Conservation (phyloP, 2,888 invertebrate genomes). For the Lathronympha strigana region DNA sequence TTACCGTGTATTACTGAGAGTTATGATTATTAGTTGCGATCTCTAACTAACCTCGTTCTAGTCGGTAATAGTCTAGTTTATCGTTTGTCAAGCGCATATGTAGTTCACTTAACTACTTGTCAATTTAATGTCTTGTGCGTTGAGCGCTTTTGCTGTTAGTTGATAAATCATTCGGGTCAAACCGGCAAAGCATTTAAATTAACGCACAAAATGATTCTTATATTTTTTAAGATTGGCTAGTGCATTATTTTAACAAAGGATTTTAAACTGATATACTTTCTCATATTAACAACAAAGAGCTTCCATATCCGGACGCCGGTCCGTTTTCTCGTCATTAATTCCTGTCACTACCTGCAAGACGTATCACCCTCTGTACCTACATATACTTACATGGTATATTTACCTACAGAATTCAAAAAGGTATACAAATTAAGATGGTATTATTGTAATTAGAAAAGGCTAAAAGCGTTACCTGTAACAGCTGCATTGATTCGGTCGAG, state of each 20-base stretch:
- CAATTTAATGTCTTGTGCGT: conserved; percentile 26
- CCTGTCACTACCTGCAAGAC: conserved; percentile 1
- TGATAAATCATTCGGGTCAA: conserved; percentile 30
- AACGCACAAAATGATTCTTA: conserved; percentile 13
- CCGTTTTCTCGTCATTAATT: conserved; percentile 6
- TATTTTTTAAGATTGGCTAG: neutral
- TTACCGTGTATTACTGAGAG: conserved; percentile 2
- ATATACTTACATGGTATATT: neutral
- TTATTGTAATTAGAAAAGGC: neutral
- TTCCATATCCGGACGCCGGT: neutral
- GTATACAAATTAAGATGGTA: neutral
- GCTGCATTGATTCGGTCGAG: conserved; percentile 81
- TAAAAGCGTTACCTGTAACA: conserved; percentile 74
- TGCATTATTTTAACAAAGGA: conserved; percentile 6
- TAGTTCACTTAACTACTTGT: conserved; percentile 17
- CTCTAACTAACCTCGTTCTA: neutral
- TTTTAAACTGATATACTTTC: conserved; percentile 4
- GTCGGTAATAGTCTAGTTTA: conserved; percentile 12
- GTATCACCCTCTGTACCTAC: neutral
- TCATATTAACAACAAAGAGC: neutral
- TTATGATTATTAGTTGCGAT: neutral
- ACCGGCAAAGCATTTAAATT: conserved; percentile 30
- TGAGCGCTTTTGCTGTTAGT: conserved; percentile 31
- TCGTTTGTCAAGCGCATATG: neutral
- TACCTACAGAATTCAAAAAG: neutral